A percentile compares a stretch with the other conserved stretches of the same genome.
Evolutionary conservation across 2,888 invertebrate species (phyloP).

Genomic region (Ormia ochracea): DNA sequence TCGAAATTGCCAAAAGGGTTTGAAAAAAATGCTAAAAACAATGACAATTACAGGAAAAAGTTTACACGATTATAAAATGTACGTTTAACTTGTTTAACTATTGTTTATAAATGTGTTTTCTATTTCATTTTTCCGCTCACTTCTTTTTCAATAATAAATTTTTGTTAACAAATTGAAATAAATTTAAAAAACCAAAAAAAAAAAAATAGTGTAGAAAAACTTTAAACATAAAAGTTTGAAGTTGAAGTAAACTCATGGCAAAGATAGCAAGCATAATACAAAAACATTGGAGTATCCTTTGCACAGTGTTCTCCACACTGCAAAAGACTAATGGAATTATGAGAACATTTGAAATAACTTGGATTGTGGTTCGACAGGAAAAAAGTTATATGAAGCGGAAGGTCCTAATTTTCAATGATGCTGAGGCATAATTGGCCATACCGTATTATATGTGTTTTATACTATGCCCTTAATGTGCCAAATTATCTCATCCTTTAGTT

Average conservation of each 20-base stretch:
- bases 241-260: conserved; percentile 39
- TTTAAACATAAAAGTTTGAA: conserved; percentile 60
- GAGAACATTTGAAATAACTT: neutral
- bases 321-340: neutral
- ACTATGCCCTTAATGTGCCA: no score
- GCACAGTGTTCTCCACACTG: conserved; percentile 17
- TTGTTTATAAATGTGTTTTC: conserved; percentile 44
- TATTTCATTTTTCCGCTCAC: conserved; percentile 23
- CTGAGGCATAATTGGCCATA: no score
- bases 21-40: conserved; percentile 13
- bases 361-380: no score
- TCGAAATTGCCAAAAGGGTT: conserved; percentile 49
- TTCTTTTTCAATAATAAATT: conserved; percentile 63
- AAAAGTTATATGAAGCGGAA: no score
- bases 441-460: no score
- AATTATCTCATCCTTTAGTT: no score
- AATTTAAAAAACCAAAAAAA: no score
- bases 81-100: conserved; percentile 74
- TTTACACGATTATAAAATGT: conserved; percentile 67
- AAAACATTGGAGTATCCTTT: neutral
- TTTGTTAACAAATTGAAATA: conserved; percentile 68
- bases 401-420: no score
- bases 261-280: neutral
- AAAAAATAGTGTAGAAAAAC: conserved; percentile 59
- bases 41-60: conserved; percentile 50